These are phyloP conservation scores for Phoeniculus purpureus DNA, from an alignment of 2,797 vertebrate genomes.

Conservation along the genomic window DNA sequence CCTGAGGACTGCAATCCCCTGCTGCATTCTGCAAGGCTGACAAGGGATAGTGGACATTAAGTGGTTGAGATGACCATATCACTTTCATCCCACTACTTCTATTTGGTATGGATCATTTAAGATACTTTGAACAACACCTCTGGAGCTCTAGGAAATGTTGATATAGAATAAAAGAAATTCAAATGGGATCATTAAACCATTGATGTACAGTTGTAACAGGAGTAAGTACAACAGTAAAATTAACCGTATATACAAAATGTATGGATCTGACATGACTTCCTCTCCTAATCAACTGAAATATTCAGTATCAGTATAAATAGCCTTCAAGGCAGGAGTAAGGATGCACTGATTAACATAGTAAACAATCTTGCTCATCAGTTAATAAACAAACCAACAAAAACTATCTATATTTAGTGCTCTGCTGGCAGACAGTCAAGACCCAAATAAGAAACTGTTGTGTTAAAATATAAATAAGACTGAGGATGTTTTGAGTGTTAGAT, in stretches of 20 bases:
- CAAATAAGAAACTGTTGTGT: slow-evolving; percentile 8
- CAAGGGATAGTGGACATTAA: neutral
- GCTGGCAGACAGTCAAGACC: slow-evolving; percentile 29
- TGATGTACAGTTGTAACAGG: slow-evolving; percentile 2
- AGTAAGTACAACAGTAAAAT: slow-evolving; percentile 44
- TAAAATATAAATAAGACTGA: slow-evolving; percentile 2
- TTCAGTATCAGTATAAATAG: slow-evolving; percentile 50
- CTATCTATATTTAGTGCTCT: slow-evolving; percentile 9
- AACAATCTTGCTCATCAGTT: slow-evolving; percentile 58
- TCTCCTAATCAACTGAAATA: slow-evolving; percentile 65
- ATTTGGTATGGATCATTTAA: neutral
- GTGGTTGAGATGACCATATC: neutral
- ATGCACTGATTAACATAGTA: slow-evolving; percentile 55
- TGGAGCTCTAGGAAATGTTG: neutral
- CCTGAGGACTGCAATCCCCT: neutral
- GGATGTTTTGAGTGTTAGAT: neutral
- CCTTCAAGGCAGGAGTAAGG: slow-evolving; percentile 47
- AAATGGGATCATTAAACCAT: neutral
- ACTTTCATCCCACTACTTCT: neutral
- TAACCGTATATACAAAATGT: slow-evolving; percentile 59
- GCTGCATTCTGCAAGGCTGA: neutral
- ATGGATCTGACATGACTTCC: slow-evolving; percentile 22
- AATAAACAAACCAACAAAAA: slow-evolving; percentile 44
- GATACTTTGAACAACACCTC: neutral
- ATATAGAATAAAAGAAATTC: neutral